Percentiles rank a stretch among this genome's conserved stretches.
Conservation (phyloP, 2,888 invertebrate genomes). For the Athrips mouffetella region DNA sequence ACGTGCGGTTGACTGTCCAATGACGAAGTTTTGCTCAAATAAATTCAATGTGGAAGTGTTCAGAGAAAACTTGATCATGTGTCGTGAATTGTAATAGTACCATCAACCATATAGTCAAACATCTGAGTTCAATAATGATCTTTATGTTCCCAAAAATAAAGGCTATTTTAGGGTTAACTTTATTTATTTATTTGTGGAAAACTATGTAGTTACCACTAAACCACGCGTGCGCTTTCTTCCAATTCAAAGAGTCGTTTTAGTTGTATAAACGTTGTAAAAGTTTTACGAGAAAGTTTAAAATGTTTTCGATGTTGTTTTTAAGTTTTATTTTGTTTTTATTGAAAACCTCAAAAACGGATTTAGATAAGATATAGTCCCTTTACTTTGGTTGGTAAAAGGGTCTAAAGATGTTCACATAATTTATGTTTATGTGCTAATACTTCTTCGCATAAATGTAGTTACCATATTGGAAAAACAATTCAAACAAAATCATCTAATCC, state of each 20-base stretch:
- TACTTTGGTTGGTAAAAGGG: too few relatives aligned
- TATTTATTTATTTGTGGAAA: not conserved
- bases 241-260: not conserved
- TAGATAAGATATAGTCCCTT: too few relatives aligned
- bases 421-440: too few relatives aligned
- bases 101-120: not conserved
- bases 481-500: too few relatives aligned
- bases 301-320: too few relatives aligned
- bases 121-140: not conserved
- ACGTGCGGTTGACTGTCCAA: too few relatives aligned
- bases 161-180: not conserved
- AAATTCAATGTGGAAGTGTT: not conserved
- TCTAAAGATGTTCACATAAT: too few relatives aligned
- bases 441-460: too few relatives aligned
- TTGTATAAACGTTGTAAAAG: not conserved
- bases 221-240: constrained; percentile 1
- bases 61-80: not conserved
- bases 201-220: not conserved
- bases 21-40: too few relatives aligned
- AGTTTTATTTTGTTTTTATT: too few relatives aligned
- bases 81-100: not conserved
- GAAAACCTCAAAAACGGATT: too few relatives aligned
- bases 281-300: not conserved
- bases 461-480: too few relatives aligned
- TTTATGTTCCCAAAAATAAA: not conserved